phyloP scores from a whole-genome alignment of 2,888 invertebrate genomes.

The Caenorhabditis sp. region DNA sequence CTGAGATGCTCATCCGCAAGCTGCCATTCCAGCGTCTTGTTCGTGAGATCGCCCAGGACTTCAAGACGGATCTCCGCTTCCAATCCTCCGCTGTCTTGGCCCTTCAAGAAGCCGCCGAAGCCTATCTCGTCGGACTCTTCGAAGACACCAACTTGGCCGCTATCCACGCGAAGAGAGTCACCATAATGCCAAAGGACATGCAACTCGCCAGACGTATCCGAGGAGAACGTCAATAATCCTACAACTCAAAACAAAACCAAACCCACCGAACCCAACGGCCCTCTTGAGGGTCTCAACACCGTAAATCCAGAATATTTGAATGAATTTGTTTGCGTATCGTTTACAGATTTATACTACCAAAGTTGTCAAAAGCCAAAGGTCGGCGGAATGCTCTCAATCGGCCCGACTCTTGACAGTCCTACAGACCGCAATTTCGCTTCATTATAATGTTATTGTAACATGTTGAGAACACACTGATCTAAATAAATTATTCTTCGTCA shows the following conservation, averaged over 20 bases:
- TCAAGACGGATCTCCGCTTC: conserved; percentile 73
- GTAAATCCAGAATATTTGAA: conserved; percentile 1
- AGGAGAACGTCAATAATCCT: conserved; percentile 85
- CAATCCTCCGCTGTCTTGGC: conserved; percentile 67
- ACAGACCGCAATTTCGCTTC: too few relatives aligned
- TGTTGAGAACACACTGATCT: too few relatives aligned
- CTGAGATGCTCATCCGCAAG: conserved; percentile 86
- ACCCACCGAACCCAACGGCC: conserved; percentile 76
- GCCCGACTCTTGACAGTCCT: too few relatives aligned
- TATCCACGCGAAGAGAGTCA: conserved; percentile 96
- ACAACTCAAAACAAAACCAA: too few relatives aligned
- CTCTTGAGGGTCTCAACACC: conserved; percentile 77
- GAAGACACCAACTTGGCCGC: conserved; percentile 97
- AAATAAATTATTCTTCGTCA: too few relatives aligned
- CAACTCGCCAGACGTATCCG: conserved; percentile 96
- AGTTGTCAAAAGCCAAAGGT: too few relatives aligned
- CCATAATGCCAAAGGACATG: conserved; percentile 98
- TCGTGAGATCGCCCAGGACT: conserved; percentile 73
- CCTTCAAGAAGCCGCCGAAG: conserved; percentile 85
- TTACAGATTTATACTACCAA: too few relatives aligned
- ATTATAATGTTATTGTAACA: too few relatives aligned
- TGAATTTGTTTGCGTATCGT: too few relatives aligned
- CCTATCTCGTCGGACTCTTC: conserved; percentile 91
- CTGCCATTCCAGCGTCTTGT: conserved; percentile 75
- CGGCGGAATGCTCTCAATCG: too few relatives aligned